Conservation (phyloP, 2,113 vertebrate genomes). For the Sinosuthora webbiana region DNA sequence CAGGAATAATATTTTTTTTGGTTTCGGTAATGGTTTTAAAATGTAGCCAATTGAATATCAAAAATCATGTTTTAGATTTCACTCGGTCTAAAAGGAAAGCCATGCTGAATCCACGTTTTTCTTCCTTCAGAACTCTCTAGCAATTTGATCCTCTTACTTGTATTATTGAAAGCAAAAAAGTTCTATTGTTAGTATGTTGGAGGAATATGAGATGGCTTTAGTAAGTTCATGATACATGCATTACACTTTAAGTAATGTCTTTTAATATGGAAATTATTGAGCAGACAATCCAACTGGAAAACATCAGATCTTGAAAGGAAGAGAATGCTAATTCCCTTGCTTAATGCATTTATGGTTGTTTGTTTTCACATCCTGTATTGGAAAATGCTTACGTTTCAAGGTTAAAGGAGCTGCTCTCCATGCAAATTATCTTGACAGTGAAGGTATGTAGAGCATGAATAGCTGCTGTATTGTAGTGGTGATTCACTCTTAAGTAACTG, state of each 20-base stretch:
- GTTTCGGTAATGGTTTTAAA: not conserved
- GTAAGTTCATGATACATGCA: slow-evolving; percentile 17
- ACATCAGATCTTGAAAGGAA: slow-evolving; percentile 45
- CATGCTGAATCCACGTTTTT: not conserved
- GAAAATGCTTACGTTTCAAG: slow-evolving; percentile 70
- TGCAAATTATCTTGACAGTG: slow-evolving; percentile 53
- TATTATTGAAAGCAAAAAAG: not conserved
- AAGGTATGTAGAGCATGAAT: slow-evolving; percentile 4
- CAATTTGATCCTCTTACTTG: not conserved
- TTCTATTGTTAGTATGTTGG: not conserved
- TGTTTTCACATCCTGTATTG: slow-evolving; percentile 53
- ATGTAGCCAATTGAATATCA: not conserved
- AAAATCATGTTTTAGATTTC: not conserved
- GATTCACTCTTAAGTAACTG: slow-evolving; percentile 55
- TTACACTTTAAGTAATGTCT: slow-evolving; percentile 22
- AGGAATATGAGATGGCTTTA: slow-evolving; percentile 23
- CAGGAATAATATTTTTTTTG: not conserved
- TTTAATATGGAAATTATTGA: slow-evolving; percentile 47
- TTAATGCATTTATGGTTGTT: slow-evolving; percentile 44
- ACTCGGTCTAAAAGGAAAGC: not conserved
- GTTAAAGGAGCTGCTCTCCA: slow-evolving; percentile 69
- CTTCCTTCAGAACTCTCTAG: not conserved
- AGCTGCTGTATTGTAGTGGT: slow-evolving; percentile 9
- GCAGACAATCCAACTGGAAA: slow-evolving; percentile 43
- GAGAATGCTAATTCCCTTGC: slow-evolving; percentile 37